Conservation (phyloP, 2,888 invertebrate species). For the Macaria notata region DNA sequence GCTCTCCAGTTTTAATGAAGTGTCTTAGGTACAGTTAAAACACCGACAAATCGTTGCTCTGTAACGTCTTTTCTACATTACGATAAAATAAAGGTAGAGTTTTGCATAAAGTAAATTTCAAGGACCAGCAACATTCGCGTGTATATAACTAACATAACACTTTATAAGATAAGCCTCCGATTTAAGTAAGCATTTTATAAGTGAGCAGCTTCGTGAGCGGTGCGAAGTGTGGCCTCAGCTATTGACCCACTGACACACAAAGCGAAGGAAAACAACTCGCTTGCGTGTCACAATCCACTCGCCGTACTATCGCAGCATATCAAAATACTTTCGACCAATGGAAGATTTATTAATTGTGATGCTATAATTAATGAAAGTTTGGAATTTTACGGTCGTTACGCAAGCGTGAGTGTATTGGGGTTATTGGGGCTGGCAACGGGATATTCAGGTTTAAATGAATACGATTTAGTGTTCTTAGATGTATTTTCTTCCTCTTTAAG, state of each 20-base stretch:
- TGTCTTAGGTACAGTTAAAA: too few relatives aligned
- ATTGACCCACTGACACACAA: slow-evolving; percentile 78
- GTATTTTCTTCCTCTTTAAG: too few relatives aligned
- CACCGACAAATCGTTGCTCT: too few relatives aligned
- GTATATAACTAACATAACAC: slow-evolving; percentile 2
- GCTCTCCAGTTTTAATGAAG: too few relatives aligned
- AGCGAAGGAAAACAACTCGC: slow-evolving; percentile 73
- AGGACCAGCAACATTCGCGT: slow-evolving; percentile 4
- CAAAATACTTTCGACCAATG: slow-evolving; percentile 47
- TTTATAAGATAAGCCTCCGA: slow-evolving; percentile 18
- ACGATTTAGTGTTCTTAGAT: background rate
- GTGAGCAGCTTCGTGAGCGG: slow-evolving; percentile 65
- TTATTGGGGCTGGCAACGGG: background rate
- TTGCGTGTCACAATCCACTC: slow-evolving; percentile 58
- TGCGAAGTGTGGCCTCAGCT: slow-evolving; percentile 69
- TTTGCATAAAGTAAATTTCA: background rate
- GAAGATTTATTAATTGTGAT: slow-evolving; percentile 27
- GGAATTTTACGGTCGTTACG: slow-evolving; percentile 18
- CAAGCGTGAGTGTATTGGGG: slow-evolving; percentile 15
- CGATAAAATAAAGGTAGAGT: too few relatives aligned
- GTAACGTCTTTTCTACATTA: too few relatives aligned
- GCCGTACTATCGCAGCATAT: slow-evolving; percentile 36
- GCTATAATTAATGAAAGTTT: slow-evolving; percentile 24
- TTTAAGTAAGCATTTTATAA: slow-evolving; percentile 32
- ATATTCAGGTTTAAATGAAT: background rate